Conservation (phyloP, 2,797 vertebrate species). For the Oreortyx pictus region DNA sequence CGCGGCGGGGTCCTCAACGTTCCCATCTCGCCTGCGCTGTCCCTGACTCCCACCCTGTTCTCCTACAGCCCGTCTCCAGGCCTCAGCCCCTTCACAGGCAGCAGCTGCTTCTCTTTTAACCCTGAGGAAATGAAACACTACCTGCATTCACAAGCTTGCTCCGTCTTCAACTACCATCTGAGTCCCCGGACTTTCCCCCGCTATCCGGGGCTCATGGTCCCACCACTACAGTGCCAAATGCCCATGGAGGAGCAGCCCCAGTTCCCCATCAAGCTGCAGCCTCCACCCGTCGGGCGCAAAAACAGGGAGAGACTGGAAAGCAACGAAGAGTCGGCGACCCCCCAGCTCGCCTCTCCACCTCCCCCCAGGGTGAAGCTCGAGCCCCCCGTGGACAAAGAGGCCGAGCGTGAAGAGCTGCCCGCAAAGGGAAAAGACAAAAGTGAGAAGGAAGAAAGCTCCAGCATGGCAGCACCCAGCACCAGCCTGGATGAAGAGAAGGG, state of each 20-base stretch:
- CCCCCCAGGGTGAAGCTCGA: conserved; percentile 72
- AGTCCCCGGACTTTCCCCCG: conserved; percentile 83
- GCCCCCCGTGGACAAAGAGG: conserved; percentile 58
- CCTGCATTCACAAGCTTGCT: conserved; percentile 83
- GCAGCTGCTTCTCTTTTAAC: conserved; percentile 84
- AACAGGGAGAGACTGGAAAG: conserved; percentile 73
- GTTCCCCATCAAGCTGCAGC: conserved; percentile 82
- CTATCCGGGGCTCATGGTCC: conserved; percentile 77
- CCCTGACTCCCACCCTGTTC: conserved; percentile 80
- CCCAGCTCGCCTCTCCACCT: neutral
- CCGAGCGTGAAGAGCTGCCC: neutral
- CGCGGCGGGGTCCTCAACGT: conserved; percentile 76
- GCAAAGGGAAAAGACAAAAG: neutral
- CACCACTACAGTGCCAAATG: conserved; percentile 70
- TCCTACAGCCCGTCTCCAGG: conserved; percentile 83
- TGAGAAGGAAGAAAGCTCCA: neutral
- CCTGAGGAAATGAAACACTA: conserved; percentile 86
- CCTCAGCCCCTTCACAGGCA: conserved; percentile 79
- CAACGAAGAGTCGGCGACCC: neutral
- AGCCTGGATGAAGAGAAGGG: conserved; percentile 5
- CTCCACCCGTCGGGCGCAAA: conserved; percentile 76
- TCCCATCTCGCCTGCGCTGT: conserved; percentile 78
- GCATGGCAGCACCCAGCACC: neutral
- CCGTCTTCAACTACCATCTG: conserved; percentile 84
- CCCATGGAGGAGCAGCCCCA: conserved; percentile 73